Evolutionary conservation across 2,113 vertebrate genomes (phyloP).

Genomic region (Triplophysa dalaica): DNA sequence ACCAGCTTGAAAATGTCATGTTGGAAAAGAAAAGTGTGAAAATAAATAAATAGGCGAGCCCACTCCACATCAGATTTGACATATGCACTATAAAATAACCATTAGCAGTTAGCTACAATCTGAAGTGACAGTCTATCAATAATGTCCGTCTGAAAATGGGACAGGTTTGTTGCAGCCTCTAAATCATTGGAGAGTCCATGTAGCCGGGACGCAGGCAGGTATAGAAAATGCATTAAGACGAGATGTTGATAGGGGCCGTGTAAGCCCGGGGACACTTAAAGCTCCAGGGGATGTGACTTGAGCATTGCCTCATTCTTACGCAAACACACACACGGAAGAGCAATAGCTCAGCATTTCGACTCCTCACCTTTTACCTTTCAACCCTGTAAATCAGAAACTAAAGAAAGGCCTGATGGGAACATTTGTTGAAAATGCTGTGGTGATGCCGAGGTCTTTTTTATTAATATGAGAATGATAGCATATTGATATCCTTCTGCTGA

Average conservation of each 20-base stretch:
- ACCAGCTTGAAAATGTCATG: constrained; percentile 15
- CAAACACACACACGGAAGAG: constrained; percentile 3
- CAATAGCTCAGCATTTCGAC: constrained; percentile 31
- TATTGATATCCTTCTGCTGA: constrained; percentile 11
- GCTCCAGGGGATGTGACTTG: constrained; percentile 60
- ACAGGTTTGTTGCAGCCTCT: constrained; percentile 83
- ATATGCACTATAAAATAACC: constrained; percentile 78
- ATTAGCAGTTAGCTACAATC: constrained; percentile 78
- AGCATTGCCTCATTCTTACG: constrained; percentile 39
- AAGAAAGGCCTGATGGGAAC: constrained; percentile 17
- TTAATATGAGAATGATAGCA: constrained; percentile 16
- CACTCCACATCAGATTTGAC: constrained; percentile 70
- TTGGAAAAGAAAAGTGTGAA: constrained; percentile 3
- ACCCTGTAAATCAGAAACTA: constrained; percentile 33
- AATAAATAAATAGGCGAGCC: constrained; percentile 35
- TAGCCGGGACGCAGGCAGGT: constrained; percentile 69
- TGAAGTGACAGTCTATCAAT: constrained; percentile 81
- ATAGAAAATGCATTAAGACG: constrained; percentile 71
- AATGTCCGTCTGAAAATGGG: constrained; percentile 78
- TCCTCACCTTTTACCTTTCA: constrained; percentile 14
- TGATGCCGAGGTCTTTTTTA: not conserved
- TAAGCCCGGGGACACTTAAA: constrained; percentile 62
- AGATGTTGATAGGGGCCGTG: constrained; percentile 67
- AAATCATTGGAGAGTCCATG: constrained; percentile 75
- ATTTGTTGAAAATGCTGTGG: not conserved